Conservation (phyloP, 2,797 vertebrate genomes). For the Gymnocypris eckloni region DNA sequence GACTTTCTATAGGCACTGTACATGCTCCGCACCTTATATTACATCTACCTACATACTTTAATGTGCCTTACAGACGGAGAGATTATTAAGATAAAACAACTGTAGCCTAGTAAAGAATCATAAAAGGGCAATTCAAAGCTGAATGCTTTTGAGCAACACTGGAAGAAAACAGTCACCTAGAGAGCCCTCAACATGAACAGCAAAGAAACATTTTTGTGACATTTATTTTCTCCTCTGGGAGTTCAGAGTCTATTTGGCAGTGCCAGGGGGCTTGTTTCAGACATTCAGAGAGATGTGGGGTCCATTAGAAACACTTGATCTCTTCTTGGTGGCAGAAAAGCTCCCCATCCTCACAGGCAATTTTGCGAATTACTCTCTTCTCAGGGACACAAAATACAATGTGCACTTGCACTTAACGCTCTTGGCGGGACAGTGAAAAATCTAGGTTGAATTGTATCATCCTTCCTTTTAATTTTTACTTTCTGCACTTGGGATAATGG, state of each 20-base stretch:
- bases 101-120: neutral
- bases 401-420: constrained; percentile 27
- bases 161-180: constrained; percentile 65
- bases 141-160: constrained; percentile 58
- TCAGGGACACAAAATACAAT: constrained; percentile 61
- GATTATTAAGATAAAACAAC: constrained; percentile 3
- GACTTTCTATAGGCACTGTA: no score
- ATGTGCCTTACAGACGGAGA: neutral
- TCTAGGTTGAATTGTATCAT: constrained; percentile 4
- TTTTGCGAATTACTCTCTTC: constrained; percentile 71
- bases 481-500: neutral
- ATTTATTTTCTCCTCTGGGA: constrained; percentile 74
- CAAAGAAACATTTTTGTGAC: constrained; percentile 76
- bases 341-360: constrained; percentile 65
- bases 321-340: constrained; percentile 68
- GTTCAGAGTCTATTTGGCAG: constrained; percentile 68
- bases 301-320: constrained; percentile 77
- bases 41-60: neutral
- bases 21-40: neutral
- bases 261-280: constrained; percentile 75
- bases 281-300: constrained; percentile 64
- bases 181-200: constrained; percentile 73
- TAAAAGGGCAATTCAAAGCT: constrained; percentile 1
- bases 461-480: neutral
- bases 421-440: constrained; percentile 8